Base-by-base conservation (phyloP, 2,888 invertebrate genomes). In the Drosophila infuscata region DNA sequence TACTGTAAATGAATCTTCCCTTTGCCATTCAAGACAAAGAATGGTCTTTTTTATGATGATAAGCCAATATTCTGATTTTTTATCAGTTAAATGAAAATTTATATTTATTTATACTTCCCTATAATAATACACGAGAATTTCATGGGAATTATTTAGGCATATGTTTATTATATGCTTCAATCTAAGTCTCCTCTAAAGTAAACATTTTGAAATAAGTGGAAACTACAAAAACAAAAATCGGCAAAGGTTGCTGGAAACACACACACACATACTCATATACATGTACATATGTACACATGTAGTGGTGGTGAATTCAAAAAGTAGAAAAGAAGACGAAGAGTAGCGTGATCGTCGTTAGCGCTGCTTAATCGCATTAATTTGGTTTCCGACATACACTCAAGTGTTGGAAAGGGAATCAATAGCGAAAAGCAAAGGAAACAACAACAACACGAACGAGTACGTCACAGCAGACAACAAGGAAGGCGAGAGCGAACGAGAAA, bases 331-430 rank as follows among this genome's bases (percentile, higher is more conserved):
- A 51, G 51, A 65, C 54, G 63, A 66, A 60, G 66, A 77, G 73
- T 68, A 25, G 25, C 46, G 46, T 46, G 61, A 70, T 59, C 66
- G 70, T 79, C 76, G 70, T 76, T 76, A 62, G 70, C 76, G 59
- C 72, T 80, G 72, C 71, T 76, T 82, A 87, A 80, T 78, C 80
- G 82, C 69, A 78, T 84, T 81, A 74, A 81, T 83, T 77, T 79
- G 83, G 85, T 88, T 85, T 83, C 85, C 77, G 83, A 85, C 73
- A 82, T 79, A 74, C 76, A 76, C 84, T 82, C 70, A 58, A 79
- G 66, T 64, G 71, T 74, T 69, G 75, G 60, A 48, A 61, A 74
- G 17, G 52, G 66, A 41, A 78, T 58, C 41, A 71, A 69, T 64
- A 70, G 64, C 63, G 73, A 59, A 41, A 8, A 41, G n/a, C 25